These are phyloP conservation scores for Gymnogyps californianus DNA, from an alignment of 2,113 vertebrate genomes.

Conservation along the genomic window DNA sequence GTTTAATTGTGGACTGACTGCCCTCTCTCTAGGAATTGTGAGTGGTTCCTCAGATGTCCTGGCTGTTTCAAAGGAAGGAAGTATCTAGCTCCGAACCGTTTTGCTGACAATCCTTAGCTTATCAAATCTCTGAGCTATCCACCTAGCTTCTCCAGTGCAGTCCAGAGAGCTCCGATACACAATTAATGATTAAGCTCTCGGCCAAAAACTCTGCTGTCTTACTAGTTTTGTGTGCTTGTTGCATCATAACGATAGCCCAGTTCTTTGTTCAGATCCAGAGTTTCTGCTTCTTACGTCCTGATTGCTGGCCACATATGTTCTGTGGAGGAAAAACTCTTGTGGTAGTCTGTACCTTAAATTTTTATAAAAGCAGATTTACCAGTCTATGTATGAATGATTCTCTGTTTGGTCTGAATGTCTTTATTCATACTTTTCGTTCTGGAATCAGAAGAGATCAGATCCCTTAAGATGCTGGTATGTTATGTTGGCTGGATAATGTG, in stretches of 20 bases:
- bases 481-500: not conserved
- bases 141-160: not conserved
- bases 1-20: not conserved
- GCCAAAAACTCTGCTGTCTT: not conserved
- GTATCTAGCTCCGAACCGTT: fast-evolving
- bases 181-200: not conserved
- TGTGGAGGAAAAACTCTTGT: not conserved
- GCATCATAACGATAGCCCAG: not conserved
- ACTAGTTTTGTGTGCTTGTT: not conserved
- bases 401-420: not conserved
- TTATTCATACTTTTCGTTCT: not conserved
- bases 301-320: not conserved
- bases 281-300: not conserved
- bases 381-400: not conserved
- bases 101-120: not conserved
- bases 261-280: not conserved
- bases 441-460: not conserved
- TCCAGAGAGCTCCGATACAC: not conserved
- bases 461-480: not conserved
- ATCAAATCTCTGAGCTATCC: not conserved
- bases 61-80: not conserved
- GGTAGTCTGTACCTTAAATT: not conserved
- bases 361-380: not conserved
- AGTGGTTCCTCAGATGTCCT: not conserved
- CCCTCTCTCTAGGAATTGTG: not conserved